A percentile compares a stretch with the other conserved stretches of the same genome.
Evolutionary conservation across 2,888 invertebrate genomes (phyloP).

Genomic region (Pilophorus perplexus): DNA sequence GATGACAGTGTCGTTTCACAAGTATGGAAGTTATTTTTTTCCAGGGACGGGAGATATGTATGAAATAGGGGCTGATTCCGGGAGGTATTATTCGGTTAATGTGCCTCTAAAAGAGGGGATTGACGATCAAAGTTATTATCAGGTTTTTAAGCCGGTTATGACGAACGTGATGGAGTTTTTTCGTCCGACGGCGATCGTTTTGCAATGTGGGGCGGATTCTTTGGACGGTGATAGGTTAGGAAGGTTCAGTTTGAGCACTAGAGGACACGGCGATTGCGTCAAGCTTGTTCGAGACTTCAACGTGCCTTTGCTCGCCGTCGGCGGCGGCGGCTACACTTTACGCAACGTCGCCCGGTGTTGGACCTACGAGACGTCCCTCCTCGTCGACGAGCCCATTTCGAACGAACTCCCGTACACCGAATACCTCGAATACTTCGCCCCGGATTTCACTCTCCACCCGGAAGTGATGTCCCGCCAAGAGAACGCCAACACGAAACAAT

Average conservation of each 20-base stretch:
- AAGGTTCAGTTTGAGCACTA: conserved; percentile 91
- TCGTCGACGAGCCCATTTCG: conserved; percentile 88
- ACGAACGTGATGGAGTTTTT: conserved; percentile 93
- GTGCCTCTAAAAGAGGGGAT: conserved; percentile 97
- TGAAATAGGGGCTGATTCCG: conserved; percentile 94
- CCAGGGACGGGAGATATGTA: conserved; percentile 99
- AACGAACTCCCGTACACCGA: conserved; percentile 95
- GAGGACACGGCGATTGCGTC: conserved; percentile 97
- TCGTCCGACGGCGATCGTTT: conserved; percentile 91
- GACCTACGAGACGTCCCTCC: conserved; percentile 95
- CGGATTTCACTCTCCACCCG: conserved; percentile 93
- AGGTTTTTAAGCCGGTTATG: conserved; percentile 92
- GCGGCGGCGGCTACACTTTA: conserved; percentile 80
- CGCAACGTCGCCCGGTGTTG: conserved; percentile 97
- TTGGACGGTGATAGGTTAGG: conserved; percentile 92
- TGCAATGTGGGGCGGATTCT: conserved; percentile 98
- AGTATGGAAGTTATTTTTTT: conserved; percentile 96
- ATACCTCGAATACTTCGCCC: conserved; percentile 95
- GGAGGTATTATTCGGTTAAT: conserved; percentile 95
- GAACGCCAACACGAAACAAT: conserved; percentile 94
- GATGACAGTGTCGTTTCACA: conserved; percentile 99
- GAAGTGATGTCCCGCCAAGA: conserved; percentile 83
- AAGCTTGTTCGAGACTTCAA: conserved; percentile 90
- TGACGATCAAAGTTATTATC: conserved; percentile 85
- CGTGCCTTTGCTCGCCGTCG: conserved; percentile 87